These are phyloP conservation scores for Nomada fucata DNA, from an alignment of 2,888 invertebrate species.

Conservation along the genomic window DNA sequence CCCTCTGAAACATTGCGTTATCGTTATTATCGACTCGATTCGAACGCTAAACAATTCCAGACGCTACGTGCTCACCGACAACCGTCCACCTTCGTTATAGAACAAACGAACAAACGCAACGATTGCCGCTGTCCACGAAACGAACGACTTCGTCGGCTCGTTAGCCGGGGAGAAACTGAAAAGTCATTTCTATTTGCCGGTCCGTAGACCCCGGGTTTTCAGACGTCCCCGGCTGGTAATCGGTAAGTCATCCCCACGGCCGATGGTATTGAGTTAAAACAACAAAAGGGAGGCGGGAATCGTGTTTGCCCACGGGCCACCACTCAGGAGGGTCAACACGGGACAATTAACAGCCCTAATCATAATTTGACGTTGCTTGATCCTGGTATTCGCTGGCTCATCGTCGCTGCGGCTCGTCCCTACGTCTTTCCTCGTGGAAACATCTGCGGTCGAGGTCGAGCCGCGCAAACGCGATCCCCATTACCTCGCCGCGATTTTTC, in stretches of 20 bases:
- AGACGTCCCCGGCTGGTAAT: slow-evolving; percentile 69
- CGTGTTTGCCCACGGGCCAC: slow-evolving; percentile 75
- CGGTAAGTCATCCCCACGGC: slow-evolving; percentile 75
- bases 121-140: neutral
- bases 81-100: neutral
- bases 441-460: neutral
- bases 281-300: slow-evolving; percentile 76
- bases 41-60: neutral
- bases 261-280: slow-evolving; percentile 75
- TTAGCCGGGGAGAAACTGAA: slow-evolving; percentile 46
- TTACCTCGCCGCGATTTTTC: neutral
- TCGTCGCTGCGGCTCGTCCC: slow-evolving; percentile 41
- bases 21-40: neutral
- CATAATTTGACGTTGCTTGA: slow-evolving; percentile 76
- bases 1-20: no score
- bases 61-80: no score
- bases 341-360: slow-evolving; percentile 79
- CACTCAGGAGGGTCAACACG: slow-evolving; percentile 80
- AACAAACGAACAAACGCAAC: neutral
- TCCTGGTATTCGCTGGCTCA: slow-evolving; percentile 70
- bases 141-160: slow-evolving; percentile 35
- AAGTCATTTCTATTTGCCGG: slow-evolving; percentile 68
- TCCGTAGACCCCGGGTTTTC: slow-evolving; percentile 57
- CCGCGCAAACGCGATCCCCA: slow-evolving; percentile 26
- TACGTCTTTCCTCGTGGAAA: slow-evolving; percentile 20